phyloP scores from a whole-genome alignment of 2,113 vertebrate genomes.

The Neopipo cinnamomea region DNA sequence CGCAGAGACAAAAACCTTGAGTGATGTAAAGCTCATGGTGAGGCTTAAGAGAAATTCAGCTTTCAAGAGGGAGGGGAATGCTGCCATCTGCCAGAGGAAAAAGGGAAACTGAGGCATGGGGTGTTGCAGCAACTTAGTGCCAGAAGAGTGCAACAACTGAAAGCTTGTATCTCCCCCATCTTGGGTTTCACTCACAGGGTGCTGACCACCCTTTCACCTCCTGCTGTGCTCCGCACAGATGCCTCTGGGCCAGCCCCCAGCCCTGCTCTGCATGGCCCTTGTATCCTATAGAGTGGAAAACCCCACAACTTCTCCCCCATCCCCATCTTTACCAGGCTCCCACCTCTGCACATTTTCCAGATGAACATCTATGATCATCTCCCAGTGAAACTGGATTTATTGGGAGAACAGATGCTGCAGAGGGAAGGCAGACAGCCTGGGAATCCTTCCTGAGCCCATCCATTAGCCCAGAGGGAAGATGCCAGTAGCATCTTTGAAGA shows the following conservation, averaged over 20 bases:
- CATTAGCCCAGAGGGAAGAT: background rate
- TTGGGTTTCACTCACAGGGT: accelerated
- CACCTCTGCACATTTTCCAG: background rate
- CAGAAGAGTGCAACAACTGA: background rate
- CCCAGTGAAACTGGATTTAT: background rate
- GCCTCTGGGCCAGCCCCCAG: background rate
- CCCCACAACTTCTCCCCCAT: background rate
- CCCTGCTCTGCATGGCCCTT: background rate
- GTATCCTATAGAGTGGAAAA: background rate
- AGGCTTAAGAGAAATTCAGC: background rate
- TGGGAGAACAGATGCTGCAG: background rate
- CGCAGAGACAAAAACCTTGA: background rate
- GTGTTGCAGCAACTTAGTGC: background rate
- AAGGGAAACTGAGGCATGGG: background rate
- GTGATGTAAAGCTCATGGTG: background rate
- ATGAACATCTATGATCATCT: background rate
- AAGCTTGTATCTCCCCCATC: background rate
- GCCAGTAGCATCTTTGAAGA: background rate
- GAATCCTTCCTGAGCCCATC: background rate
- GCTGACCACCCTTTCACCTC: background rate
- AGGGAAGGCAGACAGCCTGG: background rate
- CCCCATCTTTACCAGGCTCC: background rate
- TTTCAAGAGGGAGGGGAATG: background rate
- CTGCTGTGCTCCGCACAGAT: background rate
- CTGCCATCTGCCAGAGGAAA: background rate